phyloP scores from a whole-genome alignment of 2,113 vertebrate species.

The Anarrhichthys ocellatus region DNA sequence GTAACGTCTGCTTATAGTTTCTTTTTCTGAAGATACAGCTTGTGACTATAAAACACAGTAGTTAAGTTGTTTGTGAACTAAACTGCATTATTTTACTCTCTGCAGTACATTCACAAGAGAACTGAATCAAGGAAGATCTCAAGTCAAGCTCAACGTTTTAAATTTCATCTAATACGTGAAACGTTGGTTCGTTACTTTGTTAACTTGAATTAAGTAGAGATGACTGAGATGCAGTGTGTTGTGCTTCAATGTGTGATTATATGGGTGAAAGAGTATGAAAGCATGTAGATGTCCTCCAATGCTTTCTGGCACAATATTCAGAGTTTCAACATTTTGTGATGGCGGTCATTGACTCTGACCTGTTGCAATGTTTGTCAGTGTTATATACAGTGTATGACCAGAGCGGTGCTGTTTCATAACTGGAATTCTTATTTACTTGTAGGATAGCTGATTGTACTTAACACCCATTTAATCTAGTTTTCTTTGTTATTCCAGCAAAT shows the following conservation, averaged over 20 bases:
- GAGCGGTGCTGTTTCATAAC: conserved; percentile 4
- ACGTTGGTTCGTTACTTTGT: not conserved
- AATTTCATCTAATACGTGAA: not conserved
- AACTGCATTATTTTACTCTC: conserved; percentile 5
- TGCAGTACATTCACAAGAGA: not conserved
- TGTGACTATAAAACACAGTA: not conserved
- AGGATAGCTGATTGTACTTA: not conserved
- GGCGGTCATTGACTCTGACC: conserved; percentile 29
- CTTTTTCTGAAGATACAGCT: not conserved
- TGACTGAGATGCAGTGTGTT: not conserved
- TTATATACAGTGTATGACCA: conserved; percentile 54
- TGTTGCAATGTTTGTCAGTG: conserved; percentile 55
- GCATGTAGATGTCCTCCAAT: conserved; percentile 25
- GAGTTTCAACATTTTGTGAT: conserved; percentile 51
- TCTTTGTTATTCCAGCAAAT: conserved; percentile 43
- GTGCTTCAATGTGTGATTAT: not conserved
- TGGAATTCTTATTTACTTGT: not conserved
- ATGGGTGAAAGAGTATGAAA: not conserved
- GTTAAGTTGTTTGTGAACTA: conserved; percentile 8
- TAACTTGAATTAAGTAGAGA: not conserved
- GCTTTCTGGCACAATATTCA: conserved; percentile 28
- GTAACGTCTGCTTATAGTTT: not conserved
- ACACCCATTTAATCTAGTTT: not conserved
- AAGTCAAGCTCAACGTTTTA: not conserved
- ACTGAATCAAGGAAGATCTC: no score